Conservation (phyloP, 2,888 invertebrate genomes). For the Electrophaes corylata region DNA sequence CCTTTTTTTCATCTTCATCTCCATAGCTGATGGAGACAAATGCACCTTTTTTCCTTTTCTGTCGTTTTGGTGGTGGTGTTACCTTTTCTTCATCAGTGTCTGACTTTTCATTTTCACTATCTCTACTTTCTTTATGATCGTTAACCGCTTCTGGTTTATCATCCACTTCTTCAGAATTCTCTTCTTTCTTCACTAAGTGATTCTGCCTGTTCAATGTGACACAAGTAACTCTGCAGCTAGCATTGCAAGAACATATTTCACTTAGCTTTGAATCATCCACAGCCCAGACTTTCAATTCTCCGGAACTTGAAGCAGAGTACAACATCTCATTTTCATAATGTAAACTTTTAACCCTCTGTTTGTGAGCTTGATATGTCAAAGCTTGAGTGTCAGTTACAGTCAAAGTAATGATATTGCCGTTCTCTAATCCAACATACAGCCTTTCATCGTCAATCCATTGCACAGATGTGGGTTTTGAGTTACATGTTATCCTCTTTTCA, state of each 20-base stretch:
- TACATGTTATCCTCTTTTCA: constrained; percentile 86
- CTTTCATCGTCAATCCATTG: constrained; percentile 87
- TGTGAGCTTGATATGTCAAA: constrained; percentile 82
- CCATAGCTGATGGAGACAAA: constrained; percentile 75
- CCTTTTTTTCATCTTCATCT: constrained; percentile 49
- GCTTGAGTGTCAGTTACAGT: constrained; percentile 80
- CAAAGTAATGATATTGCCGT: constrained; percentile 87
- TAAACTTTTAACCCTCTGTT: constrained; percentile 88
- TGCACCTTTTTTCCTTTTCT: constrained; percentile 69
- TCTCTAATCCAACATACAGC: constrained; percentile 89
- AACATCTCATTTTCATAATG: constrained; percentile 82
- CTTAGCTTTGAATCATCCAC: constrained; percentile 63
- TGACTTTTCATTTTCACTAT: constrained; percentile 47
- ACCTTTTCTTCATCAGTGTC: constrained; percentile 49
- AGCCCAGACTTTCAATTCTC: constrained; percentile 90
- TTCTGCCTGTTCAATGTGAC: constrained; percentile 84
- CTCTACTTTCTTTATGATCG: constrained; percentile 39
- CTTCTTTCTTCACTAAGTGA: constrained; percentile 70
- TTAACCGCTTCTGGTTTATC: constrained; percentile 39
- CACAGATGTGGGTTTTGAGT: constrained; percentile 88
- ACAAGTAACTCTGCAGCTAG: constrained; percentile 90
- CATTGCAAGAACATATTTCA: constrained; percentile 85
- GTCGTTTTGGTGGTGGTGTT: constrained; percentile 28
- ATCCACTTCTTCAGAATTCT: constrained; percentile 50
- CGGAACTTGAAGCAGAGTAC: constrained; percentile 90